A percentile compares a stretch with the other conserved stretches of the same genome.
Evolutionary conservation across 1,140 invertebrate genomes (phyloP).

Genomic region (Propsilocerus akamusi): DNA sequence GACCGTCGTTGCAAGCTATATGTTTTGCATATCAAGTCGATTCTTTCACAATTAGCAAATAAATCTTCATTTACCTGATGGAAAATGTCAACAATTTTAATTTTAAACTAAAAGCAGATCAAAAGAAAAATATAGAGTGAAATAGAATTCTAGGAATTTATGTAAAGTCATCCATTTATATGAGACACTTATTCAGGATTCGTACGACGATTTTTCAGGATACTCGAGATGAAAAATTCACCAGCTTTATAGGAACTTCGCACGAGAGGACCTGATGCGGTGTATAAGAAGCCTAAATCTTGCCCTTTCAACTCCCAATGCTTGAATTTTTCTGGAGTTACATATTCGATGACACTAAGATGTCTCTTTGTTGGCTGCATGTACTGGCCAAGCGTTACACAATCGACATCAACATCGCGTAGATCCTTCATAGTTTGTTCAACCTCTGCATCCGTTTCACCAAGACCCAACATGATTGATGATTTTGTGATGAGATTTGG

Average conservation of each 20-base stretch:
- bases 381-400: conserved; percentile 94
- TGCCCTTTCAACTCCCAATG: conserved; percentile 76
- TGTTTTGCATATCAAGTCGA: background rate
- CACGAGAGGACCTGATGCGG: conserved; percentile 92
- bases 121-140: too few species aligned
- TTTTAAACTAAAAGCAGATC: too few species aligned
- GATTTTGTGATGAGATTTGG: conserved; percentile 85
- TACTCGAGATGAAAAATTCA: conserved; percentile 73
- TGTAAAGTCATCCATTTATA: conserved; percentile 5
- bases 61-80: too few species aligned
- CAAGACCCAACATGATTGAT: conserved; percentile 95
- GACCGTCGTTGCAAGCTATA: background rate
- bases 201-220: conserved; percentile 40
- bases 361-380: conserved; percentile 98
- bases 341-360: conserved; percentile 90
- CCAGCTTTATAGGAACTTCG: conserved; percentile 96
- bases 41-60: background rate
- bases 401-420: conserved; percentile 65
- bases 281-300: conserved; percentile 86
- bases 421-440: conserved; percentile 75
- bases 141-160: background rate
- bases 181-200: too few species aligned
- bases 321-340: conserved; percentile 89
- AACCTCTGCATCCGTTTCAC: conserved; percentile 85
- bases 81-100: background rate